phyloP scores from a whole-genome alignment of 1,140 invertebrate species.

The Drosophila bipectinata region DNA sequence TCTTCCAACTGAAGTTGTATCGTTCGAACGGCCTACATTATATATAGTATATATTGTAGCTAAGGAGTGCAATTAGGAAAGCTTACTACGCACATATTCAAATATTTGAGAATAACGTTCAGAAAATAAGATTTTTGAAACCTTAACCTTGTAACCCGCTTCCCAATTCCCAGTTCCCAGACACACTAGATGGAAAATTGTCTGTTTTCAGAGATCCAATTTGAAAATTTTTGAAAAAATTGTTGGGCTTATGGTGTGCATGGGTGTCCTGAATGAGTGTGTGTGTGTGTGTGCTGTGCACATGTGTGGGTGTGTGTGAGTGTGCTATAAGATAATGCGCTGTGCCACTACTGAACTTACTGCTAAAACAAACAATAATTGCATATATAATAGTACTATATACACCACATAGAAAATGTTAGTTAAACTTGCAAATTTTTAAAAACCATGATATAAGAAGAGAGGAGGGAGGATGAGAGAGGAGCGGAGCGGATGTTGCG shows the following conservation, averaged over 20 bases:
- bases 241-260: too few relatives aligned
- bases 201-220: too few relatives aligned
- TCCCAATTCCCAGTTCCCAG: too few relatives aligned
- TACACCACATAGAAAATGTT: constrained; percentile 52
- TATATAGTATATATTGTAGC: too few relatives aligned
- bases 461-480: neutral
- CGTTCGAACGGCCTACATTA: neutral
- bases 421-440: constrained; percentile 64
- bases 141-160: too few relatives aligned
- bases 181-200: too few relatives aligned
- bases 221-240: too few relatives aligned
- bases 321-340: constrained; percentile 49
- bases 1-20: constrained; percentile 32
- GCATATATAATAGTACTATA: constrained; percentile 36
- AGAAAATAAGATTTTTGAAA: too few relatives aligned
- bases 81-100: too few relatives aligned
- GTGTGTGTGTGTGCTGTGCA: constrained; percentile 11
- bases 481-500: neutral
- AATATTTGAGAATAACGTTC: too few relatives aligned
- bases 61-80: too few relatives aligned
- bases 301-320: too few relatives aligned
- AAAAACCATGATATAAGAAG: constrained; percentile 1
- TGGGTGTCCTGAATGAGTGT: neutral
- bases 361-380: constrained; percentile 66
- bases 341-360: constrained; percentile 69